Percentiles rank a stretch among this genome's conserved stretches.
Evolutionary conservation across 2,113 vertebrate genomes (phyloP).

Genomic region (Gadus chalcogrammus): DNA sequence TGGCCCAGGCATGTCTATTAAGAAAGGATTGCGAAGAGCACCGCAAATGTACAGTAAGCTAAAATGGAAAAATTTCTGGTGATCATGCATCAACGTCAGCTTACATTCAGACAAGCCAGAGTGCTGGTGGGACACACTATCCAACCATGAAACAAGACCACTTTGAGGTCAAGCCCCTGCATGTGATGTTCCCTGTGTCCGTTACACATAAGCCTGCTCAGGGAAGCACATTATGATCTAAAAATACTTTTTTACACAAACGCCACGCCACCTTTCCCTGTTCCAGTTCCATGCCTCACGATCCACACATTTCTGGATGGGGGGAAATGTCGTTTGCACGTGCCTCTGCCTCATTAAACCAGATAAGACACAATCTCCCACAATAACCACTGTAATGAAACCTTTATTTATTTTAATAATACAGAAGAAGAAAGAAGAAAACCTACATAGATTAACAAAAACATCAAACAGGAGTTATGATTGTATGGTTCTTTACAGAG

Average conservation of each 20-base stretch:
- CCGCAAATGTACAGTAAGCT: not conserved
- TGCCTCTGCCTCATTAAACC: too few relatives aligned
- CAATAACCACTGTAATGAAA: too few relatives aligned
- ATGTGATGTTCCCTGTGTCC: not conserved
- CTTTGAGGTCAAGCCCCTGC: constrained; percentile 9
- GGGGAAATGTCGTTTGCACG: too few relatives aligned
- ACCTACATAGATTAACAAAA: too few relatives aligned
- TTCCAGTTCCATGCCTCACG: not conserved
- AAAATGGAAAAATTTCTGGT: not conserved
- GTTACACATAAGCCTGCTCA: constrained; percentile 5
- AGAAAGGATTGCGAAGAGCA: too few relatives aligned
- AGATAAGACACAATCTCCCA: too few relatives aligned
- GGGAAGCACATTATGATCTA: constrained; percentile 26
- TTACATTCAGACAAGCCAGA: not conserved
- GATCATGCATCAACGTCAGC: constrained; percentile 11
- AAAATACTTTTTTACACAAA: constrained; percentile 1
- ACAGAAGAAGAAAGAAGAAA: too few relatives aligned
- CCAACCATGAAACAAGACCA: constrained; percentile 27
- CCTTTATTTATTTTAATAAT: too few relatives aligned
- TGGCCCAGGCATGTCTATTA: too few relatives aligned
- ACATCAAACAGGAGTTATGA: too few relatives aligned
- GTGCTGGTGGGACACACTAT: constrained; percentile 18
- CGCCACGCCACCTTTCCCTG: constrained; percentile 8
- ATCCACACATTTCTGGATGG: not conserved
- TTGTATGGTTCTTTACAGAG: too few relatives aligned